phyloP scores from a whole-genome alignment of 1,140 invertebrate species.

The Nylanderia fulva region DNA sequence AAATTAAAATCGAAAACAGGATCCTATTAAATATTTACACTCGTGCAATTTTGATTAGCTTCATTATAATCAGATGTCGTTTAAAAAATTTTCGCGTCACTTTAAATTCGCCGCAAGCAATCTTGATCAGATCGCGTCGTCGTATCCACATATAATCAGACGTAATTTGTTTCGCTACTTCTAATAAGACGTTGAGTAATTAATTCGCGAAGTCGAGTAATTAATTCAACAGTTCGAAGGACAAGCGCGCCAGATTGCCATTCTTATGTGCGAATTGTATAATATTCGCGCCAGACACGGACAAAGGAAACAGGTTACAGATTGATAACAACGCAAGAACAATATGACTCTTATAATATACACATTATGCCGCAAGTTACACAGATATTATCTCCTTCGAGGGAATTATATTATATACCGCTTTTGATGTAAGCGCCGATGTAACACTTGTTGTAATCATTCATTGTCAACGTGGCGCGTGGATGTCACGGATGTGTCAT shows the following conservation, averaged over 20 bases:
- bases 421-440: not conserved
- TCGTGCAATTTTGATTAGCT: not conserved
- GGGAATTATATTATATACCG: conserved; percentile 62
- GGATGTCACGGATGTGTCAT: conserved; percentile 8
- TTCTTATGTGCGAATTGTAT: conserved; percentile 31
- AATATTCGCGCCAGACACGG: not conserved
- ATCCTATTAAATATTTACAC: too few relatives aligned
- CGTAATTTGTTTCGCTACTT: not conserved
- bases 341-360: not conserved
- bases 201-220: conserved; percentile 32
- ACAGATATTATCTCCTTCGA: conserved; percentile 57
- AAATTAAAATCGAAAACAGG: too few relatives aligned
- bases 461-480: not conserved
- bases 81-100: not conserved
- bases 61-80: not conserved
- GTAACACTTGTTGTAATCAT: conserved; percentile 46
- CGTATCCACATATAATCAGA: not conserved
- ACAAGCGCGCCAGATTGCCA: conserved; percentile 2
- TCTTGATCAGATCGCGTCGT: not conserved
- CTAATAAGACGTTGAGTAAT: conserved; percentile 12
- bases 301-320: conserved; percentile 13
- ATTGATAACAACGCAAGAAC: conserved; percentile 21
- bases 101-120: not conserved
- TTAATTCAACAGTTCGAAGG: conserved; percentile 39
- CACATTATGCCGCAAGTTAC: conserved; percentile 28